Evolutionary conservation across 2,797 vertebrate genomes (phyloP), one percentile per base, ranked within the genome.

Genomic region (Peromyscus melanophrys): DNA sequence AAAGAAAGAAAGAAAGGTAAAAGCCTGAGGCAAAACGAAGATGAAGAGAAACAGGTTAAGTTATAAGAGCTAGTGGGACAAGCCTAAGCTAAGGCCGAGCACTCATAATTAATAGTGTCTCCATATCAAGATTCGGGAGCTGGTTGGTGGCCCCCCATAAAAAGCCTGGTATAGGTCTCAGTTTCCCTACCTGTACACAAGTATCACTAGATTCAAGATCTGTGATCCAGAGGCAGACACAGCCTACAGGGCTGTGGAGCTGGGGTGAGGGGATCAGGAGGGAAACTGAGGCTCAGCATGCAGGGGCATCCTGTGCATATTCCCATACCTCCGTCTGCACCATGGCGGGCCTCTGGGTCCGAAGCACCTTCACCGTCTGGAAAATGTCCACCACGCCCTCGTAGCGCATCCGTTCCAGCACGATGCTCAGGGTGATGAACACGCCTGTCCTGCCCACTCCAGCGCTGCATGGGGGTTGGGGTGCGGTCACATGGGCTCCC

Each of bases 301-400:
- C 43, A n/a, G 65, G 31, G 19, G 14, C 29, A 1, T 9, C 40
- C 8, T 0, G 29, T 9, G 27, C 7, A 23, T 4, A 46, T 0
- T 31, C 63, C 37, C 10, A 98, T 55, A 99, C 99, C 99, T 99
- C 99, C 10, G 99, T 99, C 96, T 99, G 99, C 98, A 99, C 99
- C 99, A 99, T 99, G 80, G 99, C 99, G 25, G 99, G 99, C 98
- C 99, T 98, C 99, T 99, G 99, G 63, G 99, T 99, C 96, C 99
- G 99, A 95, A 99, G 99, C 99, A 99, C 99, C 99, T 99, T 99
- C 97, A 99, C 99, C 0, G 99, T 99, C 99, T 99, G 99, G 99
- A 99, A 99, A 98, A 99, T 99, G 98, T 99, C 99, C 96, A 99
- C 99, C 97, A 99, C 99, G 0, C 99, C 99, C 97, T 99, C 99